phyloP scores from a whole-genome alignment of 2,888 invertebrate genomes.

The Hemistola chrysoprasaria region DNA sequence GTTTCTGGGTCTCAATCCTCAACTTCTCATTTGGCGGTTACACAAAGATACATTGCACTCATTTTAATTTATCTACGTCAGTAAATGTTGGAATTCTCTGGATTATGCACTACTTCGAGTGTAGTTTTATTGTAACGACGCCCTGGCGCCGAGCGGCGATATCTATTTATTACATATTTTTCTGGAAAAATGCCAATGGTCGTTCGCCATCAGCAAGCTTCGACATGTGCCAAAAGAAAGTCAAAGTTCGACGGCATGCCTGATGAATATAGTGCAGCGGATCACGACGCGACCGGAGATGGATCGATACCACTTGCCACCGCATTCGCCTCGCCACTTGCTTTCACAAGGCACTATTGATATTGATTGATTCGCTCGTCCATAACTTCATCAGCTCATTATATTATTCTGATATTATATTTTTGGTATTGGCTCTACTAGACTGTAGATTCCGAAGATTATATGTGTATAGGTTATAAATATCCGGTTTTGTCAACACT shows the following conservation, averaged over 20 bases:
- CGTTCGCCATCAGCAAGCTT: slow-evolving; percentile 51
- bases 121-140: slow-evolving; percentile 54
- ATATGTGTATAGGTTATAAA: slow-evolving; percentile 4
- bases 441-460: not conserved
- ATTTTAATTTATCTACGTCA: slow-evolving; percentile 9
- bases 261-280: slow-evolving; percentile 23
- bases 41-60: slow-evolving; percentile 5
- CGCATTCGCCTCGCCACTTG: slow-evolving; percentile 18
- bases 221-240: slow-evolving; percentile 70
- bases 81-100: slow-evolving; percentile 10
- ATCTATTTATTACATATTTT: slow-evolving; percentile 69
- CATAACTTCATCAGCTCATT: slow-evolving; percentile 12
- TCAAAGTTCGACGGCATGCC: slow-evolving; percentile 71
- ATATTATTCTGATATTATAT: slow-evolving; percentile 13
- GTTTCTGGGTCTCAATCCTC: too few relatives aligned
- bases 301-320: slow-evolving; percentile 24
- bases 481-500: slow-evolving; percentile 16
- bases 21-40: too few relatives aligned
- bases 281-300: slow-evolving; percentile 19
- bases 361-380: slow-evolving; percentile 16
- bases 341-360: slow-evolving; percentile 3
- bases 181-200: slow-evolving; percentile 65
- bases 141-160: slow-evolving; percentile 65
- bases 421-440: slow-evolving; percentile 18
- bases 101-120: slow-evolving; percentile 53